Conservation (phyloP, 2,113 vertebrate genomes). For the Thinocorus orbignyianus region DNA sequence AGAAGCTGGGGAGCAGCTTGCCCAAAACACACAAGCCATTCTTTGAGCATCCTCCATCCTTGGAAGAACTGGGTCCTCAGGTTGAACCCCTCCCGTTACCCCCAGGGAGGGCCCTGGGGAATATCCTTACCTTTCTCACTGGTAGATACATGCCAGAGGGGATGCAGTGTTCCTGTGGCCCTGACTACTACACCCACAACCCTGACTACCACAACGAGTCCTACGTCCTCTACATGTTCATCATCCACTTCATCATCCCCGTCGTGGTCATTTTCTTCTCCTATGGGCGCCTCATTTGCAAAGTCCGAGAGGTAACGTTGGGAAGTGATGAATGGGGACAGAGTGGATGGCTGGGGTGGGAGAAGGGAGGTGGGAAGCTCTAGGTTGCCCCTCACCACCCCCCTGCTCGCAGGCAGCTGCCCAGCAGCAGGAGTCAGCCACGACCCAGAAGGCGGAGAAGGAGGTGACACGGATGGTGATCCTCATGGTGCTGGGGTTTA, state of each 20-base stretch:
- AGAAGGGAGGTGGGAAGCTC: fast-evolving
- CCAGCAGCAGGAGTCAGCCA: constrained; percentile 80
- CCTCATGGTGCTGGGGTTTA: constrained; percentile 80
- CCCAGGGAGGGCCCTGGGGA: neutral
- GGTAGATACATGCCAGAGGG: constrained; percentile 80
- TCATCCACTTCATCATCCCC: constrained; percentile 72
- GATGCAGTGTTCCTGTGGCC: constrained; percentile 80
- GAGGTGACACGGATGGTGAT: constrained; percentile 83
- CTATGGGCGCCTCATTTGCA: constrained; percentile 79
- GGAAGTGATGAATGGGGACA: fast-evolving
- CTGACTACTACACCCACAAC: constrained; percentile 80
- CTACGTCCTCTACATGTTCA: constrained; percentile 79
- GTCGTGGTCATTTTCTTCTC: constrained; percentile 79
- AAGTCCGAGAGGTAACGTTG: constrained; percentile 77
- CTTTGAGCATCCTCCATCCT: neutral
- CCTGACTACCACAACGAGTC: constrained; percentile 80
- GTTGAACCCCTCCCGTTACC: neutral
- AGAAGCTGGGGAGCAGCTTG: neutral
- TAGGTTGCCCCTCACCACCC: neutral
- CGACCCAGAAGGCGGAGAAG: constrained; percentile 81
- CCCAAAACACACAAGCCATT: fast-evolving
- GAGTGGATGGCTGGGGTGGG: fast-evolving
- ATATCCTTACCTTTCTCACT: neutral
- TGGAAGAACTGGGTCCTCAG: neutral
- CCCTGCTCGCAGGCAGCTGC: constrained; percentile 69